Evolutionary conservation across 2,797 vertebrate genomes (phyloP), one percentile per base, ranked within the genome.

Genomic region (Artibeus lituratus): DNA sequence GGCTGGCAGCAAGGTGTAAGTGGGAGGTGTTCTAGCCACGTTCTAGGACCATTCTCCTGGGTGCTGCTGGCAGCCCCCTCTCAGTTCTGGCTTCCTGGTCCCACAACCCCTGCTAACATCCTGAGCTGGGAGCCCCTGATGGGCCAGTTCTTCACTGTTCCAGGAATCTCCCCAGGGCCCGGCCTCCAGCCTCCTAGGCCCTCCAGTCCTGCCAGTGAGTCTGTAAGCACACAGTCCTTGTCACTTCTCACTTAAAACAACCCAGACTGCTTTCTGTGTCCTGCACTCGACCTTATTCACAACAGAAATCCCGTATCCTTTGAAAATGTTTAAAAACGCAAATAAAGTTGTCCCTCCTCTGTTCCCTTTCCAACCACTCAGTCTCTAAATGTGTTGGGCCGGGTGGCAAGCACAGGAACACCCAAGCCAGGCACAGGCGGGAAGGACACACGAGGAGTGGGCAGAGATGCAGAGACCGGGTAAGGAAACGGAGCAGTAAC

Each of bases 281-380:
- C 70, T 88, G 21, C 26, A 32, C 49, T 69, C 37, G 82, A 51
- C 16, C 16, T 49, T 55, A 94, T 15, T 89, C 65, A 76, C 26
- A 29, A 85, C 7, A 77, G 44, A 85, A 94, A 67, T 84, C 44
- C 55, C 18, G 0, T n/a, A 44, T 70, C 76, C 93, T 90, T 70
- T 57, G 26, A 92, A 77, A 59, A 22, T 11, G 67, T 35, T 44
- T 32, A 67, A 53, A 91, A 57, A 87, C 74, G 15, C 14, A 76
- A 91, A 55, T 7, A 42, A 21, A 42, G 24, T 32, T 47, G 51
- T 62, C 19, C 32, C n/a, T 57, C 29, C 67, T 65, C 10, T 2
- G 7, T 87, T 69, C 70, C n/a, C 47, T 74, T 72, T 39, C 70
- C 32, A 92, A 76, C 22, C 15, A 47, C 15, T 24, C 42, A n/a